Evolutionary conservation across 2,888 invertebrate genomes (phyloP).

Genomic region (Drosophila siamana): DNA sequence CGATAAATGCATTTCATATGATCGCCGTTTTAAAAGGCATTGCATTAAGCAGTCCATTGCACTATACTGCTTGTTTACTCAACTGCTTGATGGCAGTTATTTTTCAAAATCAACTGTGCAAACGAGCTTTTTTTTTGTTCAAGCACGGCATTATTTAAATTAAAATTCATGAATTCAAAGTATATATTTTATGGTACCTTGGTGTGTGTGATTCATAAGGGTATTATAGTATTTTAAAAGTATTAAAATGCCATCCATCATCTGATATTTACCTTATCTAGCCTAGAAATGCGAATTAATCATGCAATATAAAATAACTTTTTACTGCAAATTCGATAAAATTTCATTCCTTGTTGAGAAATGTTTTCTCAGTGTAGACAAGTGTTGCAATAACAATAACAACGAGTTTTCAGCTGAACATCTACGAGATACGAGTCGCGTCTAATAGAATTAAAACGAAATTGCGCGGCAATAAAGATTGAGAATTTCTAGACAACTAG

Average conservation of each 20-base stretch:
- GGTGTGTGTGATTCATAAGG: constrained; percentile 9
- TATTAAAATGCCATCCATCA: constrained; percentile 12
- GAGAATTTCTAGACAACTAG: constrained; percentile 38
- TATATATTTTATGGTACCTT: not conserved
- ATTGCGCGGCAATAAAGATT: constrained; percentile 67
- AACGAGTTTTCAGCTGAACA: constrained; percentile 40
- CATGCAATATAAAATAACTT: not conserved
- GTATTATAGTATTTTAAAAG: not conserved
- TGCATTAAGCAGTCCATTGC: constrained; percentile 18
- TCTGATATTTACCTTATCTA: constrained; percentile 1
- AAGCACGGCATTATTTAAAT: too few species aligned
- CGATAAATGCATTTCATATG: too few species aligned
- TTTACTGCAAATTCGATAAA: not conserved
- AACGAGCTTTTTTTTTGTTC: too few species aligned
- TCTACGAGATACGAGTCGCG: not conserved
- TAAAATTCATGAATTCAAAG: too few species aligned
- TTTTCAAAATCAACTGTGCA: constrained; percentile 18
- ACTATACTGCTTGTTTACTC: constrained; percentile 25
- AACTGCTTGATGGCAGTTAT: constrained; percentile 29
- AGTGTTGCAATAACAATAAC: constrained; percentile 1
- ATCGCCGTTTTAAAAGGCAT: constrained; percentile 8
- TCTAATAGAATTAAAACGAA: constrained; percentile 52
- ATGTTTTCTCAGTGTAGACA: constrained; percentile 10
- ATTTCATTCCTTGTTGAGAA: not conserved
- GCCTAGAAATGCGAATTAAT: constrained; percentile 7